These are phyloP conservation scores for Lucifuga dentata DNA, from an alignment of 2,113 vertebrate genomes.

Conservation along the genomic window DNA sequence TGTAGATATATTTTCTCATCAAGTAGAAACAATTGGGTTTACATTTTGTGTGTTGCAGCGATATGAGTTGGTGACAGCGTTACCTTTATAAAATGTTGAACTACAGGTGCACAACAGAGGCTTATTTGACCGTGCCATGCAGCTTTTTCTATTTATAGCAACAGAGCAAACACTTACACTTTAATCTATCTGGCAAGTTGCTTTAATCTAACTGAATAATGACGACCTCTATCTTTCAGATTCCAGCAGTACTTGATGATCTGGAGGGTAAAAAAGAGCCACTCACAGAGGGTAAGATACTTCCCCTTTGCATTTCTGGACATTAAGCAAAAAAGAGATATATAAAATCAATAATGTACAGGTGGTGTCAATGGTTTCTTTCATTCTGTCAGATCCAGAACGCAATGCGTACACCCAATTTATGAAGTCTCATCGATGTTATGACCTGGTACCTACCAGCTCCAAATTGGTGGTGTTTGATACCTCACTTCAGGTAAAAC, in stretches of 20 bases:
- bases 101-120: too few species aligned
- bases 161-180: too few species aligned
- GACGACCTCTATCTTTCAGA: constrained; percentile 65
- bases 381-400: constrained; percentile 78
- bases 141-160: too few species aligned
- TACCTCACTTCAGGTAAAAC: constrained; percentile 92
- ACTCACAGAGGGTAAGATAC: constrained; percentile 70
- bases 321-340: too few species aligned
- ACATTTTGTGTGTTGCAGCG: too few species aligned
- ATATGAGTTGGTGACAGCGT: too few species aligned
- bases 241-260: constrained; percentile 77
- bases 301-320: too few species aligned
- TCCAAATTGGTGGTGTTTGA: constrained; percentile 99
- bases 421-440: constrained; percentile 97
- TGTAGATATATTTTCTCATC: too few species aligned
- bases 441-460: constrained; percentile 97
- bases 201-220: not conserved
- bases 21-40: too few species aligned
- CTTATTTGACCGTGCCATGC: too few species aligned
- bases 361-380: not conserved
- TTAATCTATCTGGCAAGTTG: too few species aligned
- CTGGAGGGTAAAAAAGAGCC: constrained; percentile 81
- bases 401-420: constrained; percentile 92
- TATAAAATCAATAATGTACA: not conserved
- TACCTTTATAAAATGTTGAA: too few species aligned